A percentile compares a stretch with the other conserved stretches of the same genome.
Conservation (phyloP, 53 echinoderm and acorn worm genomes). For the Mesocentrotus franciscanus region DNA sequence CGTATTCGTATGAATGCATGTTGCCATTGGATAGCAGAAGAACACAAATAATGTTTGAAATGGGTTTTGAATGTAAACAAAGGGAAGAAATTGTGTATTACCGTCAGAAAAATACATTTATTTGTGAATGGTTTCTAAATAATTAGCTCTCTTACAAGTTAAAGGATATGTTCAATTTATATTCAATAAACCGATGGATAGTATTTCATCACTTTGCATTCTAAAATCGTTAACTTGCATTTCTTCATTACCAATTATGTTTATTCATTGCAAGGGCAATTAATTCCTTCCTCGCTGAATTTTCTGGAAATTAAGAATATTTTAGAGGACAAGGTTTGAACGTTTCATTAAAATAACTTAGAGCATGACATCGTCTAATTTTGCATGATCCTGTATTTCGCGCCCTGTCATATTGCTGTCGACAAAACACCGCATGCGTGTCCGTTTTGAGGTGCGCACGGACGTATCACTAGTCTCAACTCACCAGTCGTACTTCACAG, state of each 20-base stretch:
- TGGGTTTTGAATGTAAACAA: too few relatives aligned
- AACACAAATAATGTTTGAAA: too few relatives aligned
- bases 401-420: conserved; percentile 55
- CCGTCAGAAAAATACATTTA: too few relatives aligned
- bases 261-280: conserved; percentile 41
- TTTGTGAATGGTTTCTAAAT: background rate
- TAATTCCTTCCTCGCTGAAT: conserved; percentile 27
- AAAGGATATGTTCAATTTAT: background rate
- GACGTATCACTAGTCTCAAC: conserved; percentile 26
- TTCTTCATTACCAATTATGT: conserved; percentile 3
- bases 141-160: background rate
- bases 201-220: background rate
- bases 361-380: conserved; percentile 53
- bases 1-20: background rate
- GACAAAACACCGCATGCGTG: conserved; percentile 53
- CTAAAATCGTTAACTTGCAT: background rate
- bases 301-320: conserved; percentile 2
- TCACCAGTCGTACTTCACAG: background rate
- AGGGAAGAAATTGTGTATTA: too few relatives aligned
- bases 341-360: conserved; percentile 1
- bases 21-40: background rate
- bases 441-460: conserved; percentile 46
- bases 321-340: conserved; percentile 25
- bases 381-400: conserved; percentile 40
- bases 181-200: conserved; percentile 1